Percentiles rank a stretch among this genome's conserved stretches.
phyloP scores from a whole-genome alignment of 2,113 vertebrate genomes.

The Cichladusa arquata region DNA sequence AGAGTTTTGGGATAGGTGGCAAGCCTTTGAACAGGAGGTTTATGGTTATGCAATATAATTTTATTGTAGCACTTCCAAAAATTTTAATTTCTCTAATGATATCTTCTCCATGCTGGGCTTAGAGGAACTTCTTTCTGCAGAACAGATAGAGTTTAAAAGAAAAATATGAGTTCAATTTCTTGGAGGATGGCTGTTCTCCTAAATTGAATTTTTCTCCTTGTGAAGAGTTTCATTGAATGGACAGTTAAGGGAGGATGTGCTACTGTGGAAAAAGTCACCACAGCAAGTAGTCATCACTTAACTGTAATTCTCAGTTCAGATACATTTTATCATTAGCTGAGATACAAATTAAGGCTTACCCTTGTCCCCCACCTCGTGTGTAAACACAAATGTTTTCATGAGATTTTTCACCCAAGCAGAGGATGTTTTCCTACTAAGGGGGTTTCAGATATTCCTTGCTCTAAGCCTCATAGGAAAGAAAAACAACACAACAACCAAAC shows the following conservation, averaged over 20 bases:
- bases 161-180: background rate
- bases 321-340: background rate
- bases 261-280: background rate
- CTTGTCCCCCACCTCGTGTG: fast-evolving
- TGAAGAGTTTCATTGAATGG: background rate
- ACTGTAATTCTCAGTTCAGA: background rate
- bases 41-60: background rate
- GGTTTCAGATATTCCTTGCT: background rate
- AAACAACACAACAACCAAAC: background rate
- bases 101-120: background rate
- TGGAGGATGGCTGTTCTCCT: background rate
- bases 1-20: background rate
- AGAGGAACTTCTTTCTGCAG: background rate
- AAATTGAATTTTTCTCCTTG: background rate
- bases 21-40: background rate
- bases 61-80: background rate
- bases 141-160: background rate
- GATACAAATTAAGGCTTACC: background rate
- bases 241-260: background rate
- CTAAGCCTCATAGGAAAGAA: background rate
- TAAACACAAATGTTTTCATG: background rate
- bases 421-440: background rate
- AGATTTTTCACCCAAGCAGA: background rate
- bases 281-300: background rate
- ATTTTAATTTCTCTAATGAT: background rate